Base-by-base conservation (phyloP, 2,797 vertebrate species). In the Scleropages formosus region DNA sequence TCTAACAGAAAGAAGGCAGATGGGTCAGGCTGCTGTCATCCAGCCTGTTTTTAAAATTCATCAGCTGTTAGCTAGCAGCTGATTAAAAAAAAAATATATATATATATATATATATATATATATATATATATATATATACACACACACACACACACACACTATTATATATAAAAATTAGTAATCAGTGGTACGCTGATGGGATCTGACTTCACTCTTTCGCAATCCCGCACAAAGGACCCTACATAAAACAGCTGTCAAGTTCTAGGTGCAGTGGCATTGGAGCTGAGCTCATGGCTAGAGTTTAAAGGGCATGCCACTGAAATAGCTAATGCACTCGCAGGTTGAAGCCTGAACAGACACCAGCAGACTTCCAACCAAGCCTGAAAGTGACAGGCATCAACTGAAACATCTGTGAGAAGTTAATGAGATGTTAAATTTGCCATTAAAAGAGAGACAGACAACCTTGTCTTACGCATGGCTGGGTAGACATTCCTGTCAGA, bases 351-450 rank as follows among this genome's bases (percentile, higher is more conserved):
- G 22, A 74, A 68, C 31, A 46, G 62, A 60, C 65, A 58, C 59
- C 68, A 74, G 44, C 27, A 62, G 39, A 51, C n/a, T 66, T 39
- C 70, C 31, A 26, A 64, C 68, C 72, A 44, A 63, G 11, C 46
- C 73, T 72, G 65, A 73, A 72, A 75, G 72, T 67, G 80, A 80
- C 81, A 39, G 51, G 51, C 66, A 77, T 84, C 80, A 84, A 85
- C 88, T 88, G 87, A 88, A 85, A 88, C 84, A 87, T 88, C 88
- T 90, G 88, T 88, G 88, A 87, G 84, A 81, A 78, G 18, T 87
- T 88, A 87, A 92, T 90, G 87, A 90, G 88, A 89, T 84, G 87
- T 82, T 88, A 90, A 88, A 89, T 89, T 90, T 91, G 87, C 86
- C 85, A 84, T 86, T 39, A 84, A 89, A 90, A 89, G 88, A 89